A percentile compares a stretch with the other conserved stretches of the same genome.
phyloP scores from a whole-genome alignment of 2,113 vertebrate species.

The Otocyon megalotis region DNA sequence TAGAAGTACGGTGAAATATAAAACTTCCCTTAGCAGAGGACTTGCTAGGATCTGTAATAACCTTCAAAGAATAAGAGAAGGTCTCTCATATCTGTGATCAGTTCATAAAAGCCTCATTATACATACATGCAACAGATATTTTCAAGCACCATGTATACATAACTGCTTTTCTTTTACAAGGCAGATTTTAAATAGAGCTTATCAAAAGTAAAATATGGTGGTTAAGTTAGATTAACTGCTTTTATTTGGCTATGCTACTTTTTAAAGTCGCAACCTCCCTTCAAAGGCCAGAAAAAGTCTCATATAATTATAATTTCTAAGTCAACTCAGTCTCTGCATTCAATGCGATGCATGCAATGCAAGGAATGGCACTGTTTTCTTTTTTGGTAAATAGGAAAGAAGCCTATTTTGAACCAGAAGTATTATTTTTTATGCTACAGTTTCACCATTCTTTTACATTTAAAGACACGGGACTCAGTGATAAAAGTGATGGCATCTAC shows the following conservation, averaged over 20 bases:
- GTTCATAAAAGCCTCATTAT: neutral
- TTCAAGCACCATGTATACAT: neutral
- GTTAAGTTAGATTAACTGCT: neutral
- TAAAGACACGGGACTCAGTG: neutral
- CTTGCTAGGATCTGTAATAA: neutral
- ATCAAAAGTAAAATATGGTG: neutral
- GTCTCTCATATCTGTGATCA: neutral
- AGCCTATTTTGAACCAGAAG: neutral
- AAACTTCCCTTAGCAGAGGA: neutral
- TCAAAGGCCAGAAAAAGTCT: neutral
- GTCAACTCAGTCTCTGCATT: neutral
- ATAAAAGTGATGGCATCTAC: neutral
- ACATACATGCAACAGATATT: neutral
- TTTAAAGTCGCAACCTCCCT: neutral
- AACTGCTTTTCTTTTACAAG: neutral
- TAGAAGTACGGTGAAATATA: neutral
- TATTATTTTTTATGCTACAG: conserved; percentile 2
- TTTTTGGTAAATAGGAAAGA: conserved; percentile 20
- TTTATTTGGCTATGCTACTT: conserved; percentile 2
- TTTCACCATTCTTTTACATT: neutral
- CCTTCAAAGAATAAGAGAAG: neutral
- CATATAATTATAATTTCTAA: neutral
- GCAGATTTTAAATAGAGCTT: neutral
- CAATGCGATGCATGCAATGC: neutral
- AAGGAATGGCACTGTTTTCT: neutral